Base-by-base conservation (phyloP, 92 coral and sea anemone genomes). In the Isaurus tuberculatus region DNA sequence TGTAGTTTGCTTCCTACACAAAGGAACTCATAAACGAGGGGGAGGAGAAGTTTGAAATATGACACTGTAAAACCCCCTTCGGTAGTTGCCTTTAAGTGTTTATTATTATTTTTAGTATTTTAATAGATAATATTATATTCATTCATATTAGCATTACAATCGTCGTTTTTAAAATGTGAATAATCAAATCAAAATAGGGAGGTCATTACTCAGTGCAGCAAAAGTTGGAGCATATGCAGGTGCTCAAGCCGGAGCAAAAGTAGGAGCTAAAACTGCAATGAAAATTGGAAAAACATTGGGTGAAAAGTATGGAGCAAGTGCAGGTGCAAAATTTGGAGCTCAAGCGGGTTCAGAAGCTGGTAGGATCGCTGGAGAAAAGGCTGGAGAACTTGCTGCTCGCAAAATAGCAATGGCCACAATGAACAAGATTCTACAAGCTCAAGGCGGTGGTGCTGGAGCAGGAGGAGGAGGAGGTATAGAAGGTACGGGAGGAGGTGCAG, bases 341-440 rank as follows among this genome's bases (percentile, higher is more conserved):
- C 34, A 77, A 46, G 82, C 82, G 14, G 82, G 82, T 9, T 77
- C 82, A 19, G 82, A 77, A 27, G 82, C 82, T 32, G 82, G 82
- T 2, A 77, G 82, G 20, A 36, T 77, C 16, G 82, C 82, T n/a
- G 82, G 82, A 27, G 30, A 77, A 67, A 19, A 77, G 33, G 82
- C 82, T 22, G 82, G 82, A 16, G 82, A 60, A 23, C 82, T 77
- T 27, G 82, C 49, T 58, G 82, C 82, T 22, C 69, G 68, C 25
- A 55, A 77, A 53, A 22, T 77, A 58, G 82, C 82, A 36, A 77
- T 57, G 51, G 82, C 34, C 14, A n/a, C 68, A 14, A 17, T 77
- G 53, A 60, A 60, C 4, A 55, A 77, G 5, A 58, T 77, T 25
- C 42, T 77, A 0, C 37, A 34, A 43, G 82, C 70, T 11, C 69